Percentiles rank a stretch among this genome's conserved stretches.
These are phyloP conservation scores for Sinocyclocheilus maitianheensis DNA, from an alignment of 2,113 vertebrate genomes.

Conservation along the genomic window DNA sequence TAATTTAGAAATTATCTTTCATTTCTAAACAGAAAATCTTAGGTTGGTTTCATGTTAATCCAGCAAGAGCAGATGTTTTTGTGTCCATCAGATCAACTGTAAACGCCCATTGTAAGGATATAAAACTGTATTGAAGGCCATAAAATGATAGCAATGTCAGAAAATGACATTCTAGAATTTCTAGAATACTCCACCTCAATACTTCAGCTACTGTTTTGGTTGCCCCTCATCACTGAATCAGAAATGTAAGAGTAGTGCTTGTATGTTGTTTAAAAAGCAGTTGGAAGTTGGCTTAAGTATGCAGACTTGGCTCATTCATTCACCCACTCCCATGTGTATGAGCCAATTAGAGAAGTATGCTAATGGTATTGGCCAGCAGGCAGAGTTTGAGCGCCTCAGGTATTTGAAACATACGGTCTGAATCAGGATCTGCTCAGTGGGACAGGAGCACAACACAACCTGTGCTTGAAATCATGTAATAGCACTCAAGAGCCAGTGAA, in stretches of 20 bases:
- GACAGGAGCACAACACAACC: slow-evolving; percentile 5
- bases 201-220: neutral
- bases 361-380: slow-evolving; percentile 67
- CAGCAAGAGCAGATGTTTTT: neutral
- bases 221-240: neutral
- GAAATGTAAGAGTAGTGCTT: slow-evolving; percentile 3
- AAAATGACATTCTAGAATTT: neutral
- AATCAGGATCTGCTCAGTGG: slow-evolving; percentile 66
- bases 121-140: neutral
- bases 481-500: slow-evolving; percentile 15
- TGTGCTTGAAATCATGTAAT: neutral
- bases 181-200: neutral
- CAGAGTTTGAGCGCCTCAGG: slow-evolving; percentile 60
- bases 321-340: slow-evolving; percentile 54
- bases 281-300: slow-evolving; percentile 17
- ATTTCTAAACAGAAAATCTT: neutral
- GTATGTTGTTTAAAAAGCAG: neutral
- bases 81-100: neutral
- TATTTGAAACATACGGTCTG: slow-evolving; percentile 75
- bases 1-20: no score
- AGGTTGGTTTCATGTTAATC: neutral
- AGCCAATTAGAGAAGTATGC: slow-evolving; percentile 74
- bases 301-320: slow-evolving; percentile 15
- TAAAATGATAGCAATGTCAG: neutral
- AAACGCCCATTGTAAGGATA: slow-evolving; percentile 11